Conservation (phyloP, 1,140 invertebrate species). For the Aethina tumida region DNA sequence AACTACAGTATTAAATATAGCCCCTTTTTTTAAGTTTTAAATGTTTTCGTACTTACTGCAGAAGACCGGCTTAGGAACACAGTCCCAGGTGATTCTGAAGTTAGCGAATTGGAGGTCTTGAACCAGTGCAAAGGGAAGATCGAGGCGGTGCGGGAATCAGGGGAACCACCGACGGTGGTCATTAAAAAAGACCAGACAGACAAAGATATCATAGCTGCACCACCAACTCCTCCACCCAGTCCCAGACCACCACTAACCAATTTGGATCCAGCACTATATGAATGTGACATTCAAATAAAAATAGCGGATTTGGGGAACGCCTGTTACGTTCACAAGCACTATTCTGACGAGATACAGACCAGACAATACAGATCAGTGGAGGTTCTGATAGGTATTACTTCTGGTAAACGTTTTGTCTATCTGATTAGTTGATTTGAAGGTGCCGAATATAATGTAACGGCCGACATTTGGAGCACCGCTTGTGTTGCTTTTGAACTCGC, state of each 20-base stretch:
- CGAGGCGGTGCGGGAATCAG: no score
- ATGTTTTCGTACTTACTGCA: no score
- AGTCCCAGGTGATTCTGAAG: no score
- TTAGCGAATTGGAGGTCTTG: no score
- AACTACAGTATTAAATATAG: no score
- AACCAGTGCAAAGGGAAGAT: no score
- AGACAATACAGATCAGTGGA: slow-evolving; percentile 95
- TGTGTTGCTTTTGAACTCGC: slow-evolving; percentile 99
- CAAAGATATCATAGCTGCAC: slow-evolving; percentile 39
- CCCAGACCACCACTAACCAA: slow-evolving; percentile 38
- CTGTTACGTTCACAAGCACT: slow-evolving; percentile 92
- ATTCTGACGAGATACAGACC: slow-evolving; percentile 98
- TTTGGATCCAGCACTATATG: slow-evolving; percentile 69
- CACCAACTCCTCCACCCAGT: slow-evolving; percentile 33
- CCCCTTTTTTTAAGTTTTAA: no score
- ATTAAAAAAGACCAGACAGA: slow-evolving; percentile 51
- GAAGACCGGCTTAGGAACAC: no score
- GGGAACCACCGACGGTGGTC: slow-evolving; percentile 66
- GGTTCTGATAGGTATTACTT: slow-evolving; percentile 89
- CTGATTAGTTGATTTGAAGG: no score
- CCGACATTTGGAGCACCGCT: slow-evolving; percentile 97
- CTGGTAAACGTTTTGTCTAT: no score
- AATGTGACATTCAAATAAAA: slow-evolving; percentile 82
- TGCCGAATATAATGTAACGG: slow-evolving; percentile 86
- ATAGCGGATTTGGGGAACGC: slow-evolving; percentile 98